Percentiles rank a stretch among this genome's conserved stretches.
Evolutionary conservation across 2,797 vertebrate genomes (phyloP).

Genomic region (Phrynocephalus forsythii): DNA sequence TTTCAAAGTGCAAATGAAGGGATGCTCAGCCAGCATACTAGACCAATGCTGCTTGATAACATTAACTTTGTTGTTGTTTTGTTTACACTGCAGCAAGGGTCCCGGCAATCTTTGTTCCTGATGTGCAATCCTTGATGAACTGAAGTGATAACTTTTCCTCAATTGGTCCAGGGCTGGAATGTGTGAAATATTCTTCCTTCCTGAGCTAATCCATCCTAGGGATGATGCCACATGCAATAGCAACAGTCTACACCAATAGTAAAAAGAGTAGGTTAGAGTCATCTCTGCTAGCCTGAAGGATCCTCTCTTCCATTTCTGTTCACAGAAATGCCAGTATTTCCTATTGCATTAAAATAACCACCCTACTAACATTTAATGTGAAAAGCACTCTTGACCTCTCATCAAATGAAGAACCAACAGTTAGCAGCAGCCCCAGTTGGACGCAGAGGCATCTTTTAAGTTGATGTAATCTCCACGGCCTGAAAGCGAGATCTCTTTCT

Average conservation of each 20-base stretch:
- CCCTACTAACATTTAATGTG: background rate
- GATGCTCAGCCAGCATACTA: background rate
- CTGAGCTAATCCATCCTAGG: background rate
- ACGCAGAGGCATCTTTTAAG: conserved; percentile 68
- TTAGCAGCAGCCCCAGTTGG: conserved; percentile 79
- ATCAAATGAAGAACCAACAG: conserved; percentile 6
- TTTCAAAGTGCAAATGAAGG: background rate
- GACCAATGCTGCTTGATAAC: accelerated
- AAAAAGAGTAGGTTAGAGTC: background rate
- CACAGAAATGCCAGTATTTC: background rate
- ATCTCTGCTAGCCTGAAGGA: background rate
- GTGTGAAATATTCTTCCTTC: conserved; percentile 28
- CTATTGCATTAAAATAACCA: background rate
- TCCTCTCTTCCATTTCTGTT: background rate
- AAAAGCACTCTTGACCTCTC: background rate
- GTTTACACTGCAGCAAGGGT: background rate
- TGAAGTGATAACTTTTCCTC: conserved; percentile 19
- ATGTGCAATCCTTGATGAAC: background rate
- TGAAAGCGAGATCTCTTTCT: conserved; percentile 67
- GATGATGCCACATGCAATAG: accelerated
- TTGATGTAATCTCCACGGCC: conserved; percentile 79
- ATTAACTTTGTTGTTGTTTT: accelerated
- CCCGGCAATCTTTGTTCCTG: accelerated
- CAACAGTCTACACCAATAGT: background rate
- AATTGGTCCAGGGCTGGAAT: background rate